phyloP scores from a whole-genome alignment of 2,797 vertebrate species.

The Pseudochirops cupreus region DNA sequence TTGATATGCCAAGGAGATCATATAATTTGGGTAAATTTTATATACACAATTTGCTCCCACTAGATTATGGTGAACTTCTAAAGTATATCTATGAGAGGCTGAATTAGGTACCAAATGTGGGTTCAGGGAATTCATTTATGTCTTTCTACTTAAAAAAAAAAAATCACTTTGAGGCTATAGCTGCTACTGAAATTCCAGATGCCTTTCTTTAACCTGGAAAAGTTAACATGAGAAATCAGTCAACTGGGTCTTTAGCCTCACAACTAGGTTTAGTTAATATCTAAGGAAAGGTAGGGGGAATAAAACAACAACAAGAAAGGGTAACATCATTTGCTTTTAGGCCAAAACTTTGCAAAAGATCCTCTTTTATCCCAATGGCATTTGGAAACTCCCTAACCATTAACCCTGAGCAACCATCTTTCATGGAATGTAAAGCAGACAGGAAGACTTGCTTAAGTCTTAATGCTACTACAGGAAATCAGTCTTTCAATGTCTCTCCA shows the following conservation, averaged over 20 bases:
- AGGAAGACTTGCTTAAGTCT: not conserved
- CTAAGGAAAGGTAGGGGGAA: not conserved
- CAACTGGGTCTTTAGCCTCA: not conserved
- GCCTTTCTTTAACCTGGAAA: not conserved
- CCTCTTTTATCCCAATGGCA: not conserved
- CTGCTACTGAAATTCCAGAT: not conserved
- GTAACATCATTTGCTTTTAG: not conserved
- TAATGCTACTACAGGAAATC: not conserved
- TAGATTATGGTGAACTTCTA: slow-evolving; percentile 51
- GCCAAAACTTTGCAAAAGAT: not conserved
- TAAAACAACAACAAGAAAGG: not conserved
- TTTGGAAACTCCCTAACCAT: not conserved
- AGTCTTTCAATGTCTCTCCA: not conserved
- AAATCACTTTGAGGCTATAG: not conserved
- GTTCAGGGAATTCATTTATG: slow-evolving; percentile 24
- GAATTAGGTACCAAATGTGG: slow-evolving; percentile 46
- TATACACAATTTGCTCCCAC: slow-evolving; percentile 52
- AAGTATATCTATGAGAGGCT: slow-evolving; percentile 2
- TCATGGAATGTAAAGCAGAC: not conserved
- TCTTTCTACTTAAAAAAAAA: slow-evolving; percentile 38
- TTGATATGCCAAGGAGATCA: slow-evolving; percentile 13
- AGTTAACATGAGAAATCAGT: not conserved
- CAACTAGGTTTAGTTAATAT: not conserved
- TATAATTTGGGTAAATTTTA: slow-evolving; percentile 35
- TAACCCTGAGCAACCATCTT: not conserved